A percentile compares a stretch with the other conserved stretches of the same genome.
Evolutionary conservation across 2,113 vertebrate genomes (phyloP).

Genomic region (Python bivittatus): DNA sequence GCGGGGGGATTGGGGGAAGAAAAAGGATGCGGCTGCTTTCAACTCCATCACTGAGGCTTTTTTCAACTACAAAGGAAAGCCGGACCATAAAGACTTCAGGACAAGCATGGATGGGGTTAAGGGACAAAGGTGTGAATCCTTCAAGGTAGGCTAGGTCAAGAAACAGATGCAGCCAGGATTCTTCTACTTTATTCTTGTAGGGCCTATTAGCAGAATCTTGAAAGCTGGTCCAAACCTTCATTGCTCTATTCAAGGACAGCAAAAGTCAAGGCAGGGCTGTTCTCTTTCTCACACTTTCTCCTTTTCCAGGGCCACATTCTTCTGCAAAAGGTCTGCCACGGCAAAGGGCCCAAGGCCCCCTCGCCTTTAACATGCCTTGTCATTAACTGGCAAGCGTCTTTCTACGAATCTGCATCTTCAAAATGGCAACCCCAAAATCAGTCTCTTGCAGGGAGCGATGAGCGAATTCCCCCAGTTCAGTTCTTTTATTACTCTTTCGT

Average conservation of each 20-base stretch:
- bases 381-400: not conserved
- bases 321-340: not conserved
- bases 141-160: too few relatives aligned
- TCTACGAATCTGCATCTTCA: not conserved
- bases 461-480: not conserved
- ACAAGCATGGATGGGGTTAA: too few relatives aligned
- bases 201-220: not conserved
- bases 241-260: not conserved
- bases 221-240: too few relatives aligned
- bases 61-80: not conserved
- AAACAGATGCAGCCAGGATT: too few relatives aligned
- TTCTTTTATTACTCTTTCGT: too few relatives aligned
- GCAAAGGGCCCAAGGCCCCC: not conserved
- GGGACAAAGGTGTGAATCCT: too few relatives aligned
- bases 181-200: too few relatives aligned
- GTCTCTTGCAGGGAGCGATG: not conserved
- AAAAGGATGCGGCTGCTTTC: not conserved
- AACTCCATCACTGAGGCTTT: not conserved
- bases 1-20: fast-evolving
- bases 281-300: not conserved
- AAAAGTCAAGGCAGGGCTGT: not conserved
- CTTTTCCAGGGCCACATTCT: not conserved
- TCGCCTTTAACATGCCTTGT: not conserved
- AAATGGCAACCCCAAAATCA: not conserved
- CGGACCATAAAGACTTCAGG: not conserved